These are phyloP conservation scores for Cacatua alba DNA, from an alignment of 2,113 vertebrate genomes.

Conservation along the genomic window DNA sequence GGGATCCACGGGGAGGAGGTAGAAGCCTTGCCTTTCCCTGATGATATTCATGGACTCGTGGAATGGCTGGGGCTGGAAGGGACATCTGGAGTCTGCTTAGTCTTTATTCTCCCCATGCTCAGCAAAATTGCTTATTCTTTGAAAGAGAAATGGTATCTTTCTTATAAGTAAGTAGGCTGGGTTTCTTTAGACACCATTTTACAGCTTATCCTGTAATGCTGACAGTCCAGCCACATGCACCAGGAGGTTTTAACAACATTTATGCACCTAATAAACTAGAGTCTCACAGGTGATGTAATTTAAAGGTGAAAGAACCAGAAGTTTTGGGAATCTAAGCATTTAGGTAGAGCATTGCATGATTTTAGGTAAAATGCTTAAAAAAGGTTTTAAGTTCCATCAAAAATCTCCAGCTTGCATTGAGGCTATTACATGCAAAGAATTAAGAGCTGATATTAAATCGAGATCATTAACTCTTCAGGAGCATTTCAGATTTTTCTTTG, in stretches of 20 bases:
- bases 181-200: background rate
- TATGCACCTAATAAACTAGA: background rate
- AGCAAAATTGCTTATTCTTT: background rate
- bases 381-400: background rate
- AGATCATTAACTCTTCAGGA: background rate
- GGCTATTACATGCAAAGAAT: background rate
- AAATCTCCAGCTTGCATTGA: background rate
- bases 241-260: background rate
- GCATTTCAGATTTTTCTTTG: background rate
- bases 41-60: fast-evolving
- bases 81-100: fast-evolving
- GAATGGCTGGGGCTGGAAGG: background rate
- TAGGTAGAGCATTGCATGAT: background rate
- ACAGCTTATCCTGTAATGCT: background rate
- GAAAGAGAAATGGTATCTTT: background rate
- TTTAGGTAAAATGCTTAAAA: background rate
- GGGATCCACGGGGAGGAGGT: fast-evolving
- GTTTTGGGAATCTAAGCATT: background rate
- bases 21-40: background rate
- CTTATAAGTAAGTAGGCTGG: background rate
- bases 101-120: background rate
- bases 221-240: background rate
- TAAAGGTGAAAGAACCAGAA: background rate
- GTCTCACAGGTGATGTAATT: background rate
- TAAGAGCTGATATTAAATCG: background rate